Evolutionary conservation across 2,888 invertebrate species (phyloP).

Genomic region (Hydropsyche betteni): DNA sequence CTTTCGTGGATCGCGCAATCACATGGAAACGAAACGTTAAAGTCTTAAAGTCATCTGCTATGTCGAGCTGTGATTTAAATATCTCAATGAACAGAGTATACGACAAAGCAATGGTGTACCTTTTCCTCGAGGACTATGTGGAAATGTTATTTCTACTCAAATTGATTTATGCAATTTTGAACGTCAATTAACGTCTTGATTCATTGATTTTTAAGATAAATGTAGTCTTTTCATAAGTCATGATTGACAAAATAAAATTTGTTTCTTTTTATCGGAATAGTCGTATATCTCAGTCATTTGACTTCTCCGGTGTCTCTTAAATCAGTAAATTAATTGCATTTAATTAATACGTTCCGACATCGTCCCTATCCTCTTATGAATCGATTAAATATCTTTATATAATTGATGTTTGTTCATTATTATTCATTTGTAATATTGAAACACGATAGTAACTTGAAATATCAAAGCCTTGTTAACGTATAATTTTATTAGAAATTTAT

Average conservation of each 20-base stretch:
- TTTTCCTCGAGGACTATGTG: no score
- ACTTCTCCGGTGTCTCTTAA: neutral
- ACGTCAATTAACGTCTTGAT: no score
- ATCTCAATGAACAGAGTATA: slow-evolving; percentile 11
- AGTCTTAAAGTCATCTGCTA: slow-evolving; percentile 42
- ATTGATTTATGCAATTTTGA: no score
- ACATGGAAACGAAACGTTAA: neutral
- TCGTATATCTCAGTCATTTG: no score
- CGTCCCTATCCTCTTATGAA: slow-evolving; percentile 18
- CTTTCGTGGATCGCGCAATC: slow-evolving; percentile 41
- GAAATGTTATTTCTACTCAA: no score
- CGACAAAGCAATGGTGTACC: no score
- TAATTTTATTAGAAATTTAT: neutral
- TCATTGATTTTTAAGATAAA: no score
- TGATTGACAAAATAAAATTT: no score
- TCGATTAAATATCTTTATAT: slow-evolving; percentile 36
- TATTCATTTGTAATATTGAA: neutral
- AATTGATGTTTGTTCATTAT: neutral
- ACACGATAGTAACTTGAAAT: no score
- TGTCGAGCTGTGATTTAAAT: slow-evolving; percentile 35
- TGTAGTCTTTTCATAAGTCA: no score
- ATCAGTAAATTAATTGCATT: slow-evolving; percentile 38
- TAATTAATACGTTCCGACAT: slow-evolving; percentile 36
- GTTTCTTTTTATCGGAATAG: no score
- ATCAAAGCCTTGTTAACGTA: no score